These are phyloP conservation scores for Thymallus thymallus DNA, from an alignment of 2,113 vertebrate species.

Conservation along the genomic window DNA sequence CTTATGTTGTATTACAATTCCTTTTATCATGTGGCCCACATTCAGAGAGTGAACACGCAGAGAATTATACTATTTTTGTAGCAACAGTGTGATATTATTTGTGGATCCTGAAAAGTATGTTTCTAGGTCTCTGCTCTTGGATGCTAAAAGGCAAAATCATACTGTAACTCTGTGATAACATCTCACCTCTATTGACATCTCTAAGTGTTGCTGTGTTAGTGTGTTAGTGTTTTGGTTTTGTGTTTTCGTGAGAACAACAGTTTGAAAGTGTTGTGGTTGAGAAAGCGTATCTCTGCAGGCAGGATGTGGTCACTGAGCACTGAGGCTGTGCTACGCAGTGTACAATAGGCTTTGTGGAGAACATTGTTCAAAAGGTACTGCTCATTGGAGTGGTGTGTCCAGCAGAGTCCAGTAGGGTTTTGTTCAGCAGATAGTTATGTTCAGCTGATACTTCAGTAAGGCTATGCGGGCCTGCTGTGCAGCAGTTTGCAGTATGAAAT, in stretches of 20 bases:
- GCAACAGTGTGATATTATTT: slow-evolving; percentile 62
- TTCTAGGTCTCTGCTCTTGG: neutral
- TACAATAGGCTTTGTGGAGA: slow-evolving; percentile 43
- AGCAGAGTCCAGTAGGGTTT: slow-evolving; percentile 48
- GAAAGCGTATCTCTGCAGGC: slow-evolving; percentile 41
- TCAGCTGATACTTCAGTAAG: neutral
- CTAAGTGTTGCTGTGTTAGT: neutral
- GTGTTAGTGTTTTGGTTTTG: slow-evolving; percentile 32
- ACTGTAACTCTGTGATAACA: slow-evolving; percentile 20
- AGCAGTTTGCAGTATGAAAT: neutral
- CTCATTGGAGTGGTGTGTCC: slow-evolving; percentile 43
- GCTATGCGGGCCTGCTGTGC: neutral
- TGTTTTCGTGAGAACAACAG: slow-evolving; percentile 48
- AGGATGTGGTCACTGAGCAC: slow-evolving; percentile 75
- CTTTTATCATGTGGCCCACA: slow-evolving; percentile 68
- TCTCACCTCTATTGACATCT: slow-evolving; percentile 26
- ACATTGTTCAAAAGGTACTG: slow-evolving; percentile 27
- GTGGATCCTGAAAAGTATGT: slow-evolving; percentile 34
- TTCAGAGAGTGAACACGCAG: slow-evolving; percentile 36
- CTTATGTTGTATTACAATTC: slow-evolving; percentile 53
- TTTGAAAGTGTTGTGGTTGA: slow-evolving; percentile 39
- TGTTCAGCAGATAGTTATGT: slow-evolving; percentile 16
- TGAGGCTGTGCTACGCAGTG: slow-evolving; percentile 8
- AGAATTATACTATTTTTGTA: slow-evolving; percentile 20
- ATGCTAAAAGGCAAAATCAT: slow-evolving; percentile 17